A percentile compares a stretch with the other conserved stretches of the same genome.
Evolutionary conservation across 2,113 vertebrate species (phyloP).

Genomic region (Progne subis): DNA sequence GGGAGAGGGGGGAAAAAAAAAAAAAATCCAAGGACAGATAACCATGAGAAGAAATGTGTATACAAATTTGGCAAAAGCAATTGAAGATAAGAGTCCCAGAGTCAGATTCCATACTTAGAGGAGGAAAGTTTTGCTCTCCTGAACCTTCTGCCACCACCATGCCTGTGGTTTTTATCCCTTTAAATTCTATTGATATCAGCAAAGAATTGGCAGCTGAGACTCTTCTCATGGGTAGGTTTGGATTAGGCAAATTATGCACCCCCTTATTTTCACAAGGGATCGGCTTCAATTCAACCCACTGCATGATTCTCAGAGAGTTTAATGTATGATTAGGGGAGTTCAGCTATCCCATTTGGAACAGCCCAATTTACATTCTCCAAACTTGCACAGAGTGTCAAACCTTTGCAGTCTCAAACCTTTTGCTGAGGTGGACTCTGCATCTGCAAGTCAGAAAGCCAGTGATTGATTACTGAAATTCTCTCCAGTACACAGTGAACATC

Average conservation of each 20-base stretch:
- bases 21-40: background rate
- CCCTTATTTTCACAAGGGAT: background rate
- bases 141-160: background rate
- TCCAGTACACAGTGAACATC: conserved; percentile 7
- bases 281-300: background rate
- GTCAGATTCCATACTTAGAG: background rate
- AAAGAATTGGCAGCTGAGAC: background rate
- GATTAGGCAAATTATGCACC: background rate
- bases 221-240: background rate
- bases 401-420: background rate
- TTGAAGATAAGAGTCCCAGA: background rate
- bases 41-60: background rate
- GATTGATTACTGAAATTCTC: conserved; percentile 49
- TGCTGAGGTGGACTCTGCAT: background rate
- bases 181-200: background rate
- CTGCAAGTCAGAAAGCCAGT: background rate
- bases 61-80: background rate
- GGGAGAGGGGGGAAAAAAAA: background rate
- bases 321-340: background rate
- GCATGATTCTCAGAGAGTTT: background rate
- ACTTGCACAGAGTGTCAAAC: background rate
- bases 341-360: background rate
- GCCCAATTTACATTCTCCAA: background rate
- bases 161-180: background rate
- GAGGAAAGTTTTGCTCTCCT: background rate